Evolutionary conservation across 1,140 invertebrate species (phyloP), one percentile per base, ranked within the genome.

Genomic region (Scaptomyza montana): DNA sequence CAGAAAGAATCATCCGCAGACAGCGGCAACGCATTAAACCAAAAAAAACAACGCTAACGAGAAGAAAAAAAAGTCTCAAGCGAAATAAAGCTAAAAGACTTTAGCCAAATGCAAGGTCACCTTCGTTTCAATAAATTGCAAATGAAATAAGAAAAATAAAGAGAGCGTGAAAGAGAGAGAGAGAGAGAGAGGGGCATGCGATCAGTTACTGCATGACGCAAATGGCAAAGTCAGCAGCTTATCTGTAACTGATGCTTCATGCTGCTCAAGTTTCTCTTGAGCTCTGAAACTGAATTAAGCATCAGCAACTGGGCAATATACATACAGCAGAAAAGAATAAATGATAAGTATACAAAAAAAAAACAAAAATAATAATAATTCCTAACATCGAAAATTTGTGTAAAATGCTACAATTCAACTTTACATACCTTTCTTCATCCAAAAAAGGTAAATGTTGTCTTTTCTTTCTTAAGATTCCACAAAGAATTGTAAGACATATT

Each of bases 101-200:
- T 87, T 82, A 89, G 78, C 84, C 79, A 87, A 89, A 89, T 89
- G 89, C 84, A 87, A 87, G 84, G 84, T 89, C 84, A 87, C 79
- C 84, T 84, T 89, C 84, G 84, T 87, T 82, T 79, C 79, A 89
- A 87, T 86, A 86, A 86, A 86, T 82, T 86, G 81, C 82, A 82
- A 86, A 82, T 85, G 67, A 80, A 82, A 79, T 74, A 73, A 8
- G 36, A 46, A 39, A 16, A 16, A 16, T 16, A 16, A 16, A 16
- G 16, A 16, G 16, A 16, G 16, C 16, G 16, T 1, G 16, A 13
- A 45, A 30, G 30, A 7, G 30, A 33, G 76, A 8, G 36, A 46
- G 45, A 13, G 41, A 30, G 30, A 7, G 30, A 33, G 30, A 33
- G 28, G 28, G 74, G 56, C 53, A 74, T 46, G 60, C 1, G 39